phyloP scores from a whole-genome alignment of 2,113 vertebrate genomes.

The Takifugu bimaculatus region DNA sequence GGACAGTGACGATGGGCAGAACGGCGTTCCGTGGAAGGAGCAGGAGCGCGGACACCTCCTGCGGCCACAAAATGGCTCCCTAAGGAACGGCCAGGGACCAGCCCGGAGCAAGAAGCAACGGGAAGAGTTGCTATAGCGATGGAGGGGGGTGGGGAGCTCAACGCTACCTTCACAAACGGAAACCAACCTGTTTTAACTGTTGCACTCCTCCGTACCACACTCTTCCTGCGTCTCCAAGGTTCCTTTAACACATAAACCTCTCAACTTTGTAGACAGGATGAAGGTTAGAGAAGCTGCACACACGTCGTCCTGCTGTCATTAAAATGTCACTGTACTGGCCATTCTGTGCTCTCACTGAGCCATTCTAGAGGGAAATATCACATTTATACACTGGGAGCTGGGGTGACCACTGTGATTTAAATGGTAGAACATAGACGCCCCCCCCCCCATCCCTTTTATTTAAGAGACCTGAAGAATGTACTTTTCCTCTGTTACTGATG shows the following conservation, averaged over 20 bases:
- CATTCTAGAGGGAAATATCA: slow-evolving; percentile 20
- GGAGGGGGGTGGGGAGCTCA: slow-evolving; percentile 18
- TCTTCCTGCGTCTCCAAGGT: slow-evolving; percentile 10
- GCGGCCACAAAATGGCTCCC: slow-evolving; percentile 86
- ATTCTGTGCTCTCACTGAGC: slow-evolving; percentile 60
- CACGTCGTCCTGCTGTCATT: slow-evolving; percentile 39
- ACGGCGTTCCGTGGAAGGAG: slow-evolving; percentile 85
- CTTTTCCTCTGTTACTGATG: slow-evolving; percentile 21
- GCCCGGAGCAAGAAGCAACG: slow-evolving; percentile 80
- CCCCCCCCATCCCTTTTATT: slow-evolving; percentile 18
- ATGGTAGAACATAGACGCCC: not conserved
- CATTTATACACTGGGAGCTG: slow-evolving; percentile 16
- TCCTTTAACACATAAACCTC: slow-evolving; percentile 26
- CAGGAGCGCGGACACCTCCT: slow-evolving; percentile 90
- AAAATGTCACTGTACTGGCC: slow-evolving; percentile 16
- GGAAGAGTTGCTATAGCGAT: slow-evolving; percentile 74
- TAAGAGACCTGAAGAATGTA: slow-evolving; percentile 60
- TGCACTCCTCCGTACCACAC: slow-evolving; percentile 8
- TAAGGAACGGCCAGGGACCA: slow-evolving; percentile 87
- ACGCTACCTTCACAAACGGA: slow-evolving; percentile 18
- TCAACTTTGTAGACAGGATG: slow-evolving; percentile 2
- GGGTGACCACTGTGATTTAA: slow-evolving; percentile 31
- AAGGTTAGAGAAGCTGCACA: slow-evolving; percentile 22
- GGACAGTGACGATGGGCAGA: slow-evolving; percentile 91
- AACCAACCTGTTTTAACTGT: slow-evolving; percentile 1